Evolutionary conservation across 2,888 invertebrate species (phyloP).

Genomic region (Alentia gelatinosa): DNA sequence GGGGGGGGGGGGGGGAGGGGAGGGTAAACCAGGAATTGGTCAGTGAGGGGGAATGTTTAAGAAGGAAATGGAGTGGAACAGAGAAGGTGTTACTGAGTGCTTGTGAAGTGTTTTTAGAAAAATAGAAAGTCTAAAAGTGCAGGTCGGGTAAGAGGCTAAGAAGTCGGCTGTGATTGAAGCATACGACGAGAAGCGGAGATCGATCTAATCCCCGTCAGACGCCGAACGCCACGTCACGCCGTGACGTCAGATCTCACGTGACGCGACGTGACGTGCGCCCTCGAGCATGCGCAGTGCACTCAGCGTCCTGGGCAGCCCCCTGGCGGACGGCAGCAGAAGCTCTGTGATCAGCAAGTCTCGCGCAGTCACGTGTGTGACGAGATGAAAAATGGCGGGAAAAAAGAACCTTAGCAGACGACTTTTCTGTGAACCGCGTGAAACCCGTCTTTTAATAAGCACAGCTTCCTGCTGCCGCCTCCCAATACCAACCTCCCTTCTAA

Average conservation of each 20-base stretch:
- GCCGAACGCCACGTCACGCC: not conserved
- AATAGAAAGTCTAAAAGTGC: not conserved
- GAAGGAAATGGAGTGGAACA: not conserved
- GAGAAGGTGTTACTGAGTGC: not conserved
- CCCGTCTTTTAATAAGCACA: not conserved
- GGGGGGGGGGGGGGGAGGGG: not conserved
- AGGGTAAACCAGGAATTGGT: not conserved
- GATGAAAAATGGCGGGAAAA: conserved; percentile 34
- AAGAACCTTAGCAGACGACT: not conserved
- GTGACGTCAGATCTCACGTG: conserved; percentile 5
- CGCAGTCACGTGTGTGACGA: conserved; percentile 24
- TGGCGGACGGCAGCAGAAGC: not conserved
- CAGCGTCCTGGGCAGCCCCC: not conserved
- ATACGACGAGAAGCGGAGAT: not conserved
- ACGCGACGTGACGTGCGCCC: not conserved
- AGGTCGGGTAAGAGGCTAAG: not conserved
- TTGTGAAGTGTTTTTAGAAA: not conserved
- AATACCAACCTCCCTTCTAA: too few species aligned
- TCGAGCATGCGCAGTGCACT: conserved; percentile 17
- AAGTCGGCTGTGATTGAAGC: not conserved
- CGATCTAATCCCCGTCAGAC: not conserved
- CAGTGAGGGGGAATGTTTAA: not conserved
- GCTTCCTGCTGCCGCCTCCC: not conserved
- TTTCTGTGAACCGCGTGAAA: not conserved
- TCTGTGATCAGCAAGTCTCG: conserved; percentile 22